Conservation (phyloP, 2,113 vertebrate genomes). For the Lophura nycthemera region DNA sequence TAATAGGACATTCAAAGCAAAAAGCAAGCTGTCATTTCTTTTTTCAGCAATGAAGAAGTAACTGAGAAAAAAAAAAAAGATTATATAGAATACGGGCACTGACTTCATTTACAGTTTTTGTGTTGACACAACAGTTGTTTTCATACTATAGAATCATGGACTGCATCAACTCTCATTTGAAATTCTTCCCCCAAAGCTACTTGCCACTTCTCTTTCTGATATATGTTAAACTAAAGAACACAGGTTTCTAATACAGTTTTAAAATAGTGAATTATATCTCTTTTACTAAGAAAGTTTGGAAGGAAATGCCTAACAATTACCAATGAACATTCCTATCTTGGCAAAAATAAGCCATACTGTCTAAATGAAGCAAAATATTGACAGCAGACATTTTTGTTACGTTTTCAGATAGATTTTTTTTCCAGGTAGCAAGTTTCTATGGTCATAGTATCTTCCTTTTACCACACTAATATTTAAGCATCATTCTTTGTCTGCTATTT, state of each 20-base stretch:
- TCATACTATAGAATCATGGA: not conserved
- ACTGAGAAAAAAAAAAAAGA: not conserved
- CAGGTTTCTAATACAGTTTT: not conserved
- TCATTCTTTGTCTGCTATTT: constrained; percentile 62
- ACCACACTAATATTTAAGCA: constrained; percentile 3
- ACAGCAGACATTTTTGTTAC: not conserved
- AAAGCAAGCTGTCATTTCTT: not conserved
- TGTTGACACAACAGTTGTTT: not conserved
- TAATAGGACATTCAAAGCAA: constrained; percentile 24
- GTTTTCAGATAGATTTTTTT: not conserved
- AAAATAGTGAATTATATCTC: not conserved
- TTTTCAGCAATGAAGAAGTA: constrained; percentile 20
- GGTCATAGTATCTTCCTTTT: constrained; percentile 8
- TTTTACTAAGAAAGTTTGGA: not conserved
- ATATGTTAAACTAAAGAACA: not conserved
- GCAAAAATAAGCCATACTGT: not conserved
- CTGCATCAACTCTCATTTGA: not conserved
- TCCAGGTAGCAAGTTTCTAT: not conserved
- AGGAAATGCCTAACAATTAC: not conserved
- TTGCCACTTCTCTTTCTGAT: not conserved
- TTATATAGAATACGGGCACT: not conserved
- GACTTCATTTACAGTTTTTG: not conserved
- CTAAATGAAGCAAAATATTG: not conserved
- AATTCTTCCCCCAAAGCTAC: not conserved
- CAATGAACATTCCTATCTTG: not conserved